Evolutionary conservation across 2,113 vertebrate species (phyloP).

Genomic region (Dicaeum eximium): DNA sequence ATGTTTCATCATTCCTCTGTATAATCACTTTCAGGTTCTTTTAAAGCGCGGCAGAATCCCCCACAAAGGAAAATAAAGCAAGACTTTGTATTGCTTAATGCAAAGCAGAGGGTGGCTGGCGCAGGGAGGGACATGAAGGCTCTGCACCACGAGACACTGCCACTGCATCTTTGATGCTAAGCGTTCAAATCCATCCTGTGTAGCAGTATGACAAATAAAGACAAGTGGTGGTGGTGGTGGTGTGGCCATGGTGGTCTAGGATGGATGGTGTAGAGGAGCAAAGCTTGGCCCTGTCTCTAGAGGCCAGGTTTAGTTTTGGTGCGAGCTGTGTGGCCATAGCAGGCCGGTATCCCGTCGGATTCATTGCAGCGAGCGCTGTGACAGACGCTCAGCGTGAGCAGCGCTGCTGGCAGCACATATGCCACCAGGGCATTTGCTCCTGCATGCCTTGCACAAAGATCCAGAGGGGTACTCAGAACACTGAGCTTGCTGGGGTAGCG

Average conservation of each 20-base stretch:
- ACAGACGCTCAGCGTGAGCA: neutral
- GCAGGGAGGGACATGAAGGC: rapidly evolving
- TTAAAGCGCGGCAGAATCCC: neutral
- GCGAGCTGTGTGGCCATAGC: rapidly evolving
- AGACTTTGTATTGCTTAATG: neutral
- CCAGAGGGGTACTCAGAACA: rapidly evolving
- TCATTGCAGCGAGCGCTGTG: neutral
- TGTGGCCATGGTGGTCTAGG: neutral
- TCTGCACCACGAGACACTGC: neutral
- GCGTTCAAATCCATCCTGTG: neutral
- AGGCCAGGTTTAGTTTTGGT: neutral
- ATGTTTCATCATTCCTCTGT: neutral
- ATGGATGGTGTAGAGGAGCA: neutral
- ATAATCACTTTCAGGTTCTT: conserved; percentile 10
- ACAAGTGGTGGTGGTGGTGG: neutral
- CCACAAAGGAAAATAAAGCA: neutral
- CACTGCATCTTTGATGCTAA: neutral
- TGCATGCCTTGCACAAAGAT: neutral
- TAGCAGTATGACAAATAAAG: neutral
- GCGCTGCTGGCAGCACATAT: neutral
- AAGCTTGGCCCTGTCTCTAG: neutral
- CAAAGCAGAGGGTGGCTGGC: neutral
- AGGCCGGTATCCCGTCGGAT: neutral
- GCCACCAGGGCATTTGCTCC: neutral
- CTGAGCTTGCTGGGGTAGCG: neutral